A percentile compares a stretch with the other conserved stretches of the same genome.
phyloP scores from a whole-genome alignment of 2,888 invertebrate genomes.

The Limenitis arthemis region DNA sequence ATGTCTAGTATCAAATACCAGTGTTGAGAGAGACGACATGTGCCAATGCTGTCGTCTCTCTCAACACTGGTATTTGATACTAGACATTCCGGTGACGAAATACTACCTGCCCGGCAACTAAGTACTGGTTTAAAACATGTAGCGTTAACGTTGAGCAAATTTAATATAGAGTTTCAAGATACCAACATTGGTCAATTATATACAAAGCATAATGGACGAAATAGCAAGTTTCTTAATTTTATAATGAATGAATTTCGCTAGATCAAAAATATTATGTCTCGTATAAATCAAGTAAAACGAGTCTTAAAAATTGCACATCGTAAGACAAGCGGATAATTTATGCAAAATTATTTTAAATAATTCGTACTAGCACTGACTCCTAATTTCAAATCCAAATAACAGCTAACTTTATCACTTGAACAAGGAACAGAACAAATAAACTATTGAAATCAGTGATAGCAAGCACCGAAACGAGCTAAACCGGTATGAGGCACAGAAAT shows the following conservation, averaged over 20 bases:
- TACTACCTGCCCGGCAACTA: slow-evolving; percentile 16
- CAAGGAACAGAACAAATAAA: background rate
- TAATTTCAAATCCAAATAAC: background rate
- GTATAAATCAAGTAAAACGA: no score
- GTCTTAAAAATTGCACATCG: no score
- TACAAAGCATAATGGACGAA: background rate
- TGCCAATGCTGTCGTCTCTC: slow-evolving; percentile 44
- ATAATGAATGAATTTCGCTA: background rate
- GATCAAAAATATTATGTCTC: background rate
- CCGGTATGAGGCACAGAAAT: slow-evolving; percentile 12
- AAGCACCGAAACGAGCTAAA: slow-evolving; percentile 8
- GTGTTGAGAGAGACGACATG: slow-evolving; percentile 40
- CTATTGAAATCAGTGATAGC: slow-evolving; percentile 6
- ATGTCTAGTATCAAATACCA: slow-evolving; percentile 29
- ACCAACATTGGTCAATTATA: slow-evolving; percentile 1
- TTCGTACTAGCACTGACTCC: no score
- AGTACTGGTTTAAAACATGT: slow-evolving; percentile 9
- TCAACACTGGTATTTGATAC: slow-evolving; percentile 31
- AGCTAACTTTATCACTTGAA: background rate
- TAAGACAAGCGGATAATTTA: no score
- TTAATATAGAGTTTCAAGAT: slow-evolving; percentile 6
- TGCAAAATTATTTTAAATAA: no score
- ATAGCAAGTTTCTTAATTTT: slow-evolving; percentile 3
- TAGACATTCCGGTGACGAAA: slow-evolving; percentile 28
- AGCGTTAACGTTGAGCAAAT: slow-evolving; percentile 9